phyloP scores from a whole-genome alignment of 2,888 invertebrate genomes.

The Volucella inanis region DNA sequence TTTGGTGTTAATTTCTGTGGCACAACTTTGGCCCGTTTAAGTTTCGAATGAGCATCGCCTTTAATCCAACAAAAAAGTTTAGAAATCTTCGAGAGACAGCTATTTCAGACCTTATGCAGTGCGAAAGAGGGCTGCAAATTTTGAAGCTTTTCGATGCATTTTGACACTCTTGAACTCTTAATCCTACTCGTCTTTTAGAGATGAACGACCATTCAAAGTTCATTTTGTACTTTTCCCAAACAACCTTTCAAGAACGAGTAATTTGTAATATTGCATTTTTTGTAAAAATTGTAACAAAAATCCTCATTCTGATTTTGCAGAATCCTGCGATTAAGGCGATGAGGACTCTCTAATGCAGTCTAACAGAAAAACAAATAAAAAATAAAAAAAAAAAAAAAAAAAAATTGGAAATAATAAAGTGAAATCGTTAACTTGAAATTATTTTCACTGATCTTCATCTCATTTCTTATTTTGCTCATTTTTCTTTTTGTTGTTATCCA shows the following conservation, averaged over 20 bases:
- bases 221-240: slow-evolving; percentile 17
- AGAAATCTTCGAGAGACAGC: no score
- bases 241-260: background rate
- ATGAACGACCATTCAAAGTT: background rate
- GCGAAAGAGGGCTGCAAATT: no score
- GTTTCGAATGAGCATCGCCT: no score
- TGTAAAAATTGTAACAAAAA: background rate
- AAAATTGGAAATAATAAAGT: slow-evolving; percentile 26
- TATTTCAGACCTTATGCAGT: no score
- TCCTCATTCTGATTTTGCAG: background rate
- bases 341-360: slow-evolving; percentile 25
- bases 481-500: slow-evolving; percentile 15
- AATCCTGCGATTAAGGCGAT: background rate
- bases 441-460: slow-evolving; percentile 18
- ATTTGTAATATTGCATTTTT: slow-evolving; percentile 4
- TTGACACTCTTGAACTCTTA: no score
- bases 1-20: no score
- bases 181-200: no score
- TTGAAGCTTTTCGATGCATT: no score
- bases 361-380: background rate
- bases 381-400: no score
- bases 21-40: no score
- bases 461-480: background rate
- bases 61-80: no score
- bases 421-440: slow-evolving; percentile 36